Percentiles rank a stretch among this genome's conserved stretches.
Conservation (phyloP, 2,888 invertebrate genomes). For the Beris morrisii region DNA sequence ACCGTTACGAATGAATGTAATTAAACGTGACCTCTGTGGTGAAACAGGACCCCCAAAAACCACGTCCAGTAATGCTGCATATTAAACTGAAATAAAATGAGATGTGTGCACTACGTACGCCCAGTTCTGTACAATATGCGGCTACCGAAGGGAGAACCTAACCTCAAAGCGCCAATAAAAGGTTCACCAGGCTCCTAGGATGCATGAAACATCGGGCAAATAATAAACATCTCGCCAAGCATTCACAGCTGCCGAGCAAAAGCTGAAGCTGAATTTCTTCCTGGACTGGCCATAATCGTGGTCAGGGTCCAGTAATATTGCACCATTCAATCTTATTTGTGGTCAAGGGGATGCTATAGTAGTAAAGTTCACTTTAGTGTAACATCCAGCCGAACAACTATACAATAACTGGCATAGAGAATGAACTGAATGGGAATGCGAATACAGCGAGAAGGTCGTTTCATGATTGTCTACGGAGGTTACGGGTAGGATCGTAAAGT, state of each 20-base stretch:
- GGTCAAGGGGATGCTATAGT: slow-evolving; percentile 37
- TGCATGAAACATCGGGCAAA: too few relatives aligned
- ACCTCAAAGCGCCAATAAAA: too few relatives aligned
- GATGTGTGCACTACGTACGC: too few relatives aligned
- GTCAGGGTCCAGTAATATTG: slow-evolving; percentile 34
- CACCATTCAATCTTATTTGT: slow-evolving; percentile 40
- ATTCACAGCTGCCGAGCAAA: slow-evolving; percentile 17
- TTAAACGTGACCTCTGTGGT: slow-evolving; percentile 17
- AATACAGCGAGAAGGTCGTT: slow-evolving; percentile 18
- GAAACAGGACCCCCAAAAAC: slow-evolving; percentile 13
- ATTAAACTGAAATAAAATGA: slow-evolving; percentile 23
- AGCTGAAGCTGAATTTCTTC: slow-evolving; percentile 23
- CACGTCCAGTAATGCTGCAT: slow-evolving; percentile 6
- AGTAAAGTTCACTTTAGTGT: slow-evolving; percentile 39
- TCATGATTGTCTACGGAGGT: slow-evolving; percentile 24
- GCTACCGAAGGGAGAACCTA: too few relatives aligned
- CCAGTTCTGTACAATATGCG: too few relatives aligned
- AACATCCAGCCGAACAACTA: background rate
- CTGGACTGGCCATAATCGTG: slow-evolving; percentile 25
- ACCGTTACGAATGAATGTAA: slow-evolving; percentile 7
- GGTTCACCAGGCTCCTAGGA: too few relatives aligned
- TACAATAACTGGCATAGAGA: too few relatives aligned
- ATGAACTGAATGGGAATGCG: slow-evolving; percentile 6
- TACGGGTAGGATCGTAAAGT: slow-evolving; percentile 24
- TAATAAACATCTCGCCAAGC: slow-evolving; percentile 4